Percentiles rank a stretch among this genome's conserved stretches.
Evolutionary conservation across 2,888 invertebrate genomes (phyloP).

Genomic region (Acanthoscelides obtectus): DNA sequence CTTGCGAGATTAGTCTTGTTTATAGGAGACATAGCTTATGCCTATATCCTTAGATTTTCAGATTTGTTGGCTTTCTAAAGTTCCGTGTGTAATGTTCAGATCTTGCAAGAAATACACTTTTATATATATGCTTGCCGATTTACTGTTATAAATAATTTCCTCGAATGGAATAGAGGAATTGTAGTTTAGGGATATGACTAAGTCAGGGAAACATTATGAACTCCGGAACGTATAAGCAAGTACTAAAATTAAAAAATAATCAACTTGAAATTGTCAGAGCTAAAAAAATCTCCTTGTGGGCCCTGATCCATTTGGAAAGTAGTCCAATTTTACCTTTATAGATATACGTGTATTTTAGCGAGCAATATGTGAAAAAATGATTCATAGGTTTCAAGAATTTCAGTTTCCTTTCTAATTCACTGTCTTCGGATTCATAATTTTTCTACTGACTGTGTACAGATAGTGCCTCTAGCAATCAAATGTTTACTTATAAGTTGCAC

Average conservation of each 20-base stretch:
- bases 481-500: constrained; percentile 41
- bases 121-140: constrained; percentile 20
- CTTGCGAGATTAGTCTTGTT: too few species aligned
- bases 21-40: too few species aligned
- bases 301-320: too few species aligned
- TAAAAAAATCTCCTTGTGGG: too few species aligned
- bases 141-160: constrained; percentile 12
- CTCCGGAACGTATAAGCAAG: too few species aligned
- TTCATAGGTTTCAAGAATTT: too few species aligned
- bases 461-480: constrained; percentile 45
- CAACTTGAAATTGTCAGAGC: too few species aligned
- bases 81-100: background rate
- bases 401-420: constrained; percentile 8
- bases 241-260: too few species aligned
- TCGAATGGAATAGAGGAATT: constrained; percentile 14
- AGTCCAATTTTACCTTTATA: too few species aligned
- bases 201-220: constrained; percentile 11
- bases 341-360: too few species aligned
- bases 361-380: too few species aligned
- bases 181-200: constrained; percentile 12
- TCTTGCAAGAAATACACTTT: constrained; percentile 4
- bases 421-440: constrained; percentile 21
- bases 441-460: constrained; percentile 38
- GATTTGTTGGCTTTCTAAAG: background rate
- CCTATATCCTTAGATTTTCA: too few species aligned